Conservation (phyloP, 53 echinoderm and acorn worm species). For the Hippasteria phrygiana region DNA sequence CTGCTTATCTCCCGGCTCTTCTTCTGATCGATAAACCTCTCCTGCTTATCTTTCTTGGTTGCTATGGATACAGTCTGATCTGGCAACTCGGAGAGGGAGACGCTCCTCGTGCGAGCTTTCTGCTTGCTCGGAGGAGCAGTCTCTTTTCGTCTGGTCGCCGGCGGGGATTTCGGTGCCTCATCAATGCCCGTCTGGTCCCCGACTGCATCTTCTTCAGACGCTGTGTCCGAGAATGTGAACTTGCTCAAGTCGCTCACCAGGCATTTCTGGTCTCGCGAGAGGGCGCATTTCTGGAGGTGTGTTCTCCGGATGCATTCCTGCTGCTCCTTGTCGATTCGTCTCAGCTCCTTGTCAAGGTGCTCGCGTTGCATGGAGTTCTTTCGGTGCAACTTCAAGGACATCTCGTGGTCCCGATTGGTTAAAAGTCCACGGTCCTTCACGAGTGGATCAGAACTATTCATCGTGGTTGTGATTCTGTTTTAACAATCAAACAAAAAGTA, state of each 20-base stretch:
- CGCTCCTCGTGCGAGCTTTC: not conserved
- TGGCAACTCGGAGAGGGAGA: constrained; percentile 9
- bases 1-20: constrained; percentile 24
- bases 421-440: constrained; percentile 36
- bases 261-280: constrained; percentile 33
- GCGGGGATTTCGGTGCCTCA: not conserved
- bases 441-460: constrained; percentile 45
- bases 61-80: not conserved
- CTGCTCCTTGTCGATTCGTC: constrained; percentile 37
- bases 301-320: constrained; percentile 31
- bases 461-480: not conserved
- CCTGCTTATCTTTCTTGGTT: constrained; percentile 16
- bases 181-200: not conserved
- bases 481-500: not conserved
- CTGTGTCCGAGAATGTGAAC: not conserved
- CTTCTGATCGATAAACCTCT: constrained; percentile 9
- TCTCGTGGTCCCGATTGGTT: constrained; percentile 24
- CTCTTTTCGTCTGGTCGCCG: not conserved
- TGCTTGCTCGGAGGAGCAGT: not conserved
- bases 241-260: constrained; percentile 26
- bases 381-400: constrained; percentile 24
- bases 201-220: not conserved
- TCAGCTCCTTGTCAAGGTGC: constrained; percentile 32
- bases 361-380: constrained; percentile 48
- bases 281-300: constrained; percentile 35